Evolutionary conservation across 1,140 invertebrate genomes (phyloP), one percentile per base, ranked within the genome.

Genomic region (Calycopis cecrops): DNA sequence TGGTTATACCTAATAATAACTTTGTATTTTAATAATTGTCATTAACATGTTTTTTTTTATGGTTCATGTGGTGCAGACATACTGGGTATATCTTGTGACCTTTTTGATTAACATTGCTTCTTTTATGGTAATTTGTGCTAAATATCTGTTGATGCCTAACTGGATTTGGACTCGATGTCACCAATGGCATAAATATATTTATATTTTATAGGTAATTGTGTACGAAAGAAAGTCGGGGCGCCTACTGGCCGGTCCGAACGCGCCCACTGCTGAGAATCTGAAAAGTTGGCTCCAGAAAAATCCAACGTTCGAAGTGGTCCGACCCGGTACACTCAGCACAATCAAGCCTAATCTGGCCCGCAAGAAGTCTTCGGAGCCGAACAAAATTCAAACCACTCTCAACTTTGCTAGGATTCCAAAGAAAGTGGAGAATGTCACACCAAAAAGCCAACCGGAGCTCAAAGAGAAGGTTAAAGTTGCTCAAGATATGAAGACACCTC

Each of bases 271-370:
- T 16, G 90, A 90, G 18, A 94, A 94, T 77, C 85, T 98, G 8
- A 92, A 93, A 71, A 88, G 91, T 9, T 98, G 95, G 95, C 85
- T 98, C 7, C 92, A 94, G 74, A 92, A 94, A 57, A 93, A 98
- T 91, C 95, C 95, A 11, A 93, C 93, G 0, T 98, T 92, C 85
- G 94, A 97, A 86, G 92, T 96, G 0, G 88, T 96, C 1, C 89
- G 91, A 56, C 91, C 94, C 0, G 91, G 91, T 40, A 90, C 71
- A 69, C 33, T 89, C 69, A 72, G 84, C 79, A 47, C 63, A 71
- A 69, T 88, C 84, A 88, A 80, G 65, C 78, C 83, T 6, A 76
- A 74, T 40, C 38, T 68, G 4, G 55, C 65, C 0, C 70, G 69
- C 35, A 81, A 78, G 53, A 88, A 83, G 40, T 59, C 65, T 7